A percentile compares a stretch with the other conserved stretches of the same genome.
Conservation (phyloP, 2,797 vertebrate genomes). For the Lates japonicus region DNA sequence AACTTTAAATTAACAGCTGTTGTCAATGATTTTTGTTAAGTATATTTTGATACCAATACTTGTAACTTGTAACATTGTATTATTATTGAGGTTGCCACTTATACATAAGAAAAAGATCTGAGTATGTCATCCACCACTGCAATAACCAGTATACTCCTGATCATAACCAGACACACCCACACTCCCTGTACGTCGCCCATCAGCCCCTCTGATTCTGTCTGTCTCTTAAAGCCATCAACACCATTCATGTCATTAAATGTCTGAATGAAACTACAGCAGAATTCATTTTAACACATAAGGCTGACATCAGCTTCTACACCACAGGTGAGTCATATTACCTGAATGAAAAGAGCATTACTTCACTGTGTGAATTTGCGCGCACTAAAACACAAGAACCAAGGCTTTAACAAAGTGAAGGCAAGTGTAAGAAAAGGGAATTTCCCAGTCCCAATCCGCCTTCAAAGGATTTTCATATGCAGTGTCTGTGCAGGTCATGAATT, state of each 20-base stretch:
- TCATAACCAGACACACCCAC: neutral
- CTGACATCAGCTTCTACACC: neutral
- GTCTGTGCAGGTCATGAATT: conserved; percentile 75
- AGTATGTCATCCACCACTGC: neutral
- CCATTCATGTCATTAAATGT: neutral
- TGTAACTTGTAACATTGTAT: too few relatives aligned
- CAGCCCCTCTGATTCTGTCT: neutral
- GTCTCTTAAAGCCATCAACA: neutral
- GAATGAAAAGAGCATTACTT: conserved; percentile 17
- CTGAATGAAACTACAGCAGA: conserved; percentile 19
- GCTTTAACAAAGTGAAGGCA: conserved; percentile 43
- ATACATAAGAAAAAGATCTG: neutral
- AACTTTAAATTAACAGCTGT: too few relatives aligned
- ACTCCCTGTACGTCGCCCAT: neutral
- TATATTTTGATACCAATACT: too few relatives aligned
- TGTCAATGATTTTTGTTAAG: too few relatives aligned
- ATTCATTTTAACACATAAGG: neutral
- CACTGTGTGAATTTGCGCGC: conserved; percentile 23
- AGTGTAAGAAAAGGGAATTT: conserved; percentile 50
- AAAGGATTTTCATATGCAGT: conserved; percentile 67
- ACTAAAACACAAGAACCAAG: conserved; percentile 22
- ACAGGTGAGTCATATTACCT: conserved; percentile 39
- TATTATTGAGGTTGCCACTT: neutral
- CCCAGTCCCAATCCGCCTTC: conserved; percentile 48
- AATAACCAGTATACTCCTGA: neutral